Evolutionary conservation across 1,140 invertebrate species (phyloP).

Genomic region (Drosophila kurseongensis): DNA sequence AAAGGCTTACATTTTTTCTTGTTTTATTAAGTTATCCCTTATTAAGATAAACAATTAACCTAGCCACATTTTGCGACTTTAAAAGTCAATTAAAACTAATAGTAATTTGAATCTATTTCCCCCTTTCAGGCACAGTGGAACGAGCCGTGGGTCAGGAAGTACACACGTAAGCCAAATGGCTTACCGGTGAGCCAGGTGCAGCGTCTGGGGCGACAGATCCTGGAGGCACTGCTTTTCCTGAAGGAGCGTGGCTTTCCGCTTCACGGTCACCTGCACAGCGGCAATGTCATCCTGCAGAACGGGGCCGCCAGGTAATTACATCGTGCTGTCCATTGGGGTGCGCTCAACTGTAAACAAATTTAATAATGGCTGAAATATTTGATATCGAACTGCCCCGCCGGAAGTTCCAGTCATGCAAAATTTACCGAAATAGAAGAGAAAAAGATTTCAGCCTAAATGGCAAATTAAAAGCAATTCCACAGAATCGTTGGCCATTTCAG

Average conservation of each 20-base stretch:
- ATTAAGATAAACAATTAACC: too few species aligned
- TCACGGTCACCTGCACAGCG: conserved; percentile 94
- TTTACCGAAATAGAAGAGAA: conserved; percentile 14
- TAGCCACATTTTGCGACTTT: too few species aligned
- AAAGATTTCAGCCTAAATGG: conserved; percentile 35
- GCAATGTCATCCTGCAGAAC: conserved; percentile 96
- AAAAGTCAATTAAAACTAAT: neutral
- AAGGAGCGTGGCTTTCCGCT: conserved; percentile 94
- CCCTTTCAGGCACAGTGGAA: conserved; percentile 86
- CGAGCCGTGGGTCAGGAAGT: conserved; percentile 90
- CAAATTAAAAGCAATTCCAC: conserved; percentile 66
- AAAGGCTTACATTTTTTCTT: too few species aligned
- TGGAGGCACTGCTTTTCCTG: conserved; percentile 94
- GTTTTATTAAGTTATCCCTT: too few species aligned
- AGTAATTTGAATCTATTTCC: neutral
- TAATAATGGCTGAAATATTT: conserved; percentile 44
- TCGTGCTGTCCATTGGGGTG: conserved; percentile 2
- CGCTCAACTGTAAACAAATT: conserved; percentile 45
- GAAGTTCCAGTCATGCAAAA: conserved; percentile 9
- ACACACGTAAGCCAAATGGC: conserved; percentile 88
- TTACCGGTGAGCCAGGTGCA: conserved; percentile 92
- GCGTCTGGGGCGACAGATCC: conserved; percentile 93
- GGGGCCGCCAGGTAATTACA: conserved; percentile 89
- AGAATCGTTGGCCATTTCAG: conserved; percentile 38
- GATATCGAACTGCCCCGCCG: conserved; percentile 17